A percentile compares a stretch with the other conserved stretches of the same genome.
phyloP scores from a whole-genome alignment of 2,797 vertebrate genomes.

The Anguilla pacifica region DNA sequence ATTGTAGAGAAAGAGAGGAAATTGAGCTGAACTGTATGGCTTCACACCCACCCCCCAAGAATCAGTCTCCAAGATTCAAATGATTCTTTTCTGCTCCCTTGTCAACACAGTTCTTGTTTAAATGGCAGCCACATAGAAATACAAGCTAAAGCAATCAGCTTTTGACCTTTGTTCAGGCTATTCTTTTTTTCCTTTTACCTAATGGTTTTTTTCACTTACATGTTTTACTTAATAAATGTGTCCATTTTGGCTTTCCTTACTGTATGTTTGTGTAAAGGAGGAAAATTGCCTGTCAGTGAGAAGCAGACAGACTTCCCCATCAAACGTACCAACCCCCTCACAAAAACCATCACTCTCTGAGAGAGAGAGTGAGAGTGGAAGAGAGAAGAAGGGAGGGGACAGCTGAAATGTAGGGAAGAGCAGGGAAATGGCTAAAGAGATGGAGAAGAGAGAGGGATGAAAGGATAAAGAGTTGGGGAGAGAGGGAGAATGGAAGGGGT shows the following conservation, averaged over 20 bases:
- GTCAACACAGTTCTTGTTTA: not conserved
- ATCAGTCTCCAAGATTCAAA: no score
- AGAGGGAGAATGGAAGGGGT: not conserved
- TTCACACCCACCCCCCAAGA: no score
- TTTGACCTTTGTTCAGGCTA: conserved; percentile 21
- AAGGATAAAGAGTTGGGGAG: conserved; percentile 23
- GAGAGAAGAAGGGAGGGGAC: conserved; percentile 46
- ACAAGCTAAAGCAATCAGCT: conserved; percentile 14
- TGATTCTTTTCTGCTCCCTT: not conserved
- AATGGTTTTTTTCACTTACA: no score
- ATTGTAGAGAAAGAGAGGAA: no score
- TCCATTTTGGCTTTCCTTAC: not conserved
- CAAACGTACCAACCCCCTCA: conserved; percentile 19
- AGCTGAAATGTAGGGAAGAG: conserved; percentile 37
- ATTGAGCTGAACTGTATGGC: no score
- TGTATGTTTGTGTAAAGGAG: not conserved
- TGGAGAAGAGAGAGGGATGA: conserved; percentile 13
- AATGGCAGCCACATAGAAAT: not conserved
- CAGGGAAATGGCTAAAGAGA: conserved; percentile 17
- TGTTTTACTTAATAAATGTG: not conserved
- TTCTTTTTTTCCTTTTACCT: not conserved
- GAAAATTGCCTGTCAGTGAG: conserved; percentile 18
- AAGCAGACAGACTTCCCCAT: not conserved
- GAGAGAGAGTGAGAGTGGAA: conserved; percentile 21
- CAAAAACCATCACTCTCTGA: conserved; percentile 11